Base-by-base conservation (phyloP, 2,888 invertebrate species). In the Gandaritis pyraliata region DNA sequence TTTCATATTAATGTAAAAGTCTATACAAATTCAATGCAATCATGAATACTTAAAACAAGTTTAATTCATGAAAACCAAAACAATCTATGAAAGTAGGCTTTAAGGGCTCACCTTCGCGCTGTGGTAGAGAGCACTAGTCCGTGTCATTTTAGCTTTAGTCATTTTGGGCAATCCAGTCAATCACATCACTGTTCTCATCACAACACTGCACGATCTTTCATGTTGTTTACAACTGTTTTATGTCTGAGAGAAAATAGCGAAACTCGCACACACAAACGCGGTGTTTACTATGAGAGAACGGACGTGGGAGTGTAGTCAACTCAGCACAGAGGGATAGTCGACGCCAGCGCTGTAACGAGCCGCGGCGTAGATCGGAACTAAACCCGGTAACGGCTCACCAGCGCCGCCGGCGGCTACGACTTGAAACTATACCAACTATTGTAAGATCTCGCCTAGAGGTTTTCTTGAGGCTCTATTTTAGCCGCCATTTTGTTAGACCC, bases 71-170 rank as follows among this genome's bases (percentile, higher is more conserved):
- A 69, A 71, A 71, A 66, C 15, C 50, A 57, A 55, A 71, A 69
- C 57, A 65, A 71, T 66, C 51, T 67, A 66, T 58, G 55, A 61
- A 72, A 68, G 62, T 64, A 64, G 69, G 58, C 55, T 69, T 67
- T 73, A 72, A 74, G 75, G 77, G 77, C 90, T 92, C 82, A 96
- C 96, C 95, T 96, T 96, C 57, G 95, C 95, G 78, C 95, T 94
- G 87, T 96, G 96, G 85, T 94, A 95, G 63, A 96, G 93, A 70
- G 96, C 95, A 79, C 93, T 94, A 66, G 91, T 93, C 77, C 92
- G 81, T 58, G 90, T 92, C 72, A 83, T 81, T 81, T 94, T 94
- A 62, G 93, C 92, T 83, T 94, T 94, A 73, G 94, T 94, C 94
- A 94, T 94, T 68, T 71, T 82, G 69, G 62, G 69, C 69, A 82